A percentile compares a stretch with the other conserved stretches of the same genome.
phyloP scores from a whole-genome alignment of 1,140 invertebrate genomes.

The Plutomurus gul region DNA sequence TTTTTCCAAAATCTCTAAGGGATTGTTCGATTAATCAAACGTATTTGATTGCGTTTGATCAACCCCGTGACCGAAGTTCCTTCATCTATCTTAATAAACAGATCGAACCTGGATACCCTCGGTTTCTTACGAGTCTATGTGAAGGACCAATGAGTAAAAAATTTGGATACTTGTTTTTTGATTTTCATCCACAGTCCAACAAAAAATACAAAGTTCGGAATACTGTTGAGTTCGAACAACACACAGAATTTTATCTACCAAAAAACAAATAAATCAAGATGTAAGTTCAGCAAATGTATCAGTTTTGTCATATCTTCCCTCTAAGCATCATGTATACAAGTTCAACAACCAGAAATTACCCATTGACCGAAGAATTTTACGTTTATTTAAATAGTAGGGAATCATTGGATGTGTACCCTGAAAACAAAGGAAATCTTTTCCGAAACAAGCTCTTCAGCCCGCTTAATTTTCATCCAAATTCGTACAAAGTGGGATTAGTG shows the following conservation, averaged over 20 bases:
- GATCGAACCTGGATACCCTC: neutral
- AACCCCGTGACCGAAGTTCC: neutral
- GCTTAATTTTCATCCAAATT: neutral
- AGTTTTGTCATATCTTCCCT: neutral
- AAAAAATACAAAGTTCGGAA: neutral
- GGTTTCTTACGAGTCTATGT: neutral
- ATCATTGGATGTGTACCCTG: neutral
- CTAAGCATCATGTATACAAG: neutral
- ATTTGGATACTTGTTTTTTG: neutral
- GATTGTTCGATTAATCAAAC: neutral
- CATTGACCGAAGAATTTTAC: neutral
- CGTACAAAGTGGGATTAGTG: neutral
- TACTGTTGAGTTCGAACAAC: neutral
- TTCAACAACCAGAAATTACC: neutral
- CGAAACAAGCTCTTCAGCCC: neutral
- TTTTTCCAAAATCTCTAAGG: neutral
- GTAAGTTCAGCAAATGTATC: neutral
- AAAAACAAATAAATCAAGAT: neutral
- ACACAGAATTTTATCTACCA: neutral
- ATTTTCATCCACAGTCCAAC: neutral
- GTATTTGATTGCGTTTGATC: neutral
- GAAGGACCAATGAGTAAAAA: neutral
- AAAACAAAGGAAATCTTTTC: neutral
- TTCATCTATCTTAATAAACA: neutral
- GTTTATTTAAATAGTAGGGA: neutral